These are phyloP conservation scores for Lophius americanus DNA, from an alignment of 2,797 vertebrate genomes.

Conservation along the genomic window DNA sequence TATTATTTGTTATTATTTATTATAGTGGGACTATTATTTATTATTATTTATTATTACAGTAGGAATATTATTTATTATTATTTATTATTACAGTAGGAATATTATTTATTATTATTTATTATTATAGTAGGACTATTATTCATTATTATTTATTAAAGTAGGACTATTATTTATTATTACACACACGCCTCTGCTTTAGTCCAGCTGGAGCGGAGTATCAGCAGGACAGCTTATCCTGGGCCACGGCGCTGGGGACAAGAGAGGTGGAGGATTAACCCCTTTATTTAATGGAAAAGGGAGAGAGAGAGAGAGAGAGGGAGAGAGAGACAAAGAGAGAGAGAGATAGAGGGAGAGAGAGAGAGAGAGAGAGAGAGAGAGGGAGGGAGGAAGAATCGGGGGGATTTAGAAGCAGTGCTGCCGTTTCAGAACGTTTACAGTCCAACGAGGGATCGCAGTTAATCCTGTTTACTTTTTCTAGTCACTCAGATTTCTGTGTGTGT, in stretches of 20 bases:
- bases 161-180: background rate
- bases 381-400: slow-evolving; percentile 53
- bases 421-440: slow-evolving; percentile 80
- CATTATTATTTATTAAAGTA: too few species aligned
- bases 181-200: slow-evolving; percentile 26
- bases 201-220: slow-evolving; percentile 66
- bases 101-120: too few species aligned
- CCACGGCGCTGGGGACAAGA: slow-evolving; percentile 61
- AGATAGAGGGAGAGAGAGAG: too few species aligned
- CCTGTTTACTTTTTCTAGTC: slow-evolving; percentile 82
- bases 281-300: slow-evolving; percentile 80
- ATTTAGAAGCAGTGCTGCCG: slow-evolving; percentile 79
- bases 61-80: too few species aligned
- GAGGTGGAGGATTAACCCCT: slow-evolving; percentile 77
- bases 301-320: slow-evolving; percentile 40
- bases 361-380: too few species aligned
- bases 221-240: slow-evolving; percentile 74
- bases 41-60: too few species aligned
- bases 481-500: slow-evolving; percentile 56
- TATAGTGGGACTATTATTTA: too few species aligned
- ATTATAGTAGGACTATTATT: too few species aligned
- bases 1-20: too few species aligned
- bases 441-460: slow-evolving; percentile 80
- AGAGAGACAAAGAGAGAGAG: too few species aligned
- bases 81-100: too few species aligned